phyloP scores from a whole-genome alignment of 2,113 vertebrate genomes.

The Spea multiplicata region DNA sequence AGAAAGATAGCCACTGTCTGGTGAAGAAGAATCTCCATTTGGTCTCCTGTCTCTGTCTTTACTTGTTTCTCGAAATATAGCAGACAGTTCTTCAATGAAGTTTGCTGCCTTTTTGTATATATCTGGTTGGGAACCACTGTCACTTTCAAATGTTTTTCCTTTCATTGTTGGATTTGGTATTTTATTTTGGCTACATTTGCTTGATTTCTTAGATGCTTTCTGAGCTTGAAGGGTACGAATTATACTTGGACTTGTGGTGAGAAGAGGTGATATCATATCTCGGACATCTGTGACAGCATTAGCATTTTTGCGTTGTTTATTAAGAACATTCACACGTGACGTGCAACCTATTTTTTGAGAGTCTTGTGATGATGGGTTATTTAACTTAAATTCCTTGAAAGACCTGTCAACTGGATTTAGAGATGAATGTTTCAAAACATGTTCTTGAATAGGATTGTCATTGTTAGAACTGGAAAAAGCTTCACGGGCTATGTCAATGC shows the following conservation, averaged over 20 bases:
- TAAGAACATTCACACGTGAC: not conserved
- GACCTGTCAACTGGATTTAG: conserved; percentile 54
- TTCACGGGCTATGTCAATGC: conserved; percentile 86
- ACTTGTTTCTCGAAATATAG: conserved; percentile 84
- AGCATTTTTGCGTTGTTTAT: conserved; percentile 24
- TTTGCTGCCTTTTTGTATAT: conserved; percentile 84
- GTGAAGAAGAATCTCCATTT: conserved; percentile 89
- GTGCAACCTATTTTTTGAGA: conserved; percentile 5
- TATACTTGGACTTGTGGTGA: conserved; percentile 63
- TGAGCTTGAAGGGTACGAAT: conserved; percentile 57
- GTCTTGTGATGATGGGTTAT: conserved; percentile 30
- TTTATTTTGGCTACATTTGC: conserved; percentile 44
- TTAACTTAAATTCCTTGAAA: conserved; percentile 35
- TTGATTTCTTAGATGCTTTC: conserved; percentile 50
- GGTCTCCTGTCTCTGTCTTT: conserved; percentile 69
- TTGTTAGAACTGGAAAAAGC: conserved; percentile 71
- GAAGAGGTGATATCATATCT: conserved; percentile 52
- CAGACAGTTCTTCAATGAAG: conserved; percentile 93
- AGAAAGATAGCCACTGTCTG: conserved; percentile 92
- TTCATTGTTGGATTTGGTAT: conserved; percentile 35
- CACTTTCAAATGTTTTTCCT: conserved; percentile 52
- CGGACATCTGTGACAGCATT: conserved; percentile 54
- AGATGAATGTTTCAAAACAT: conserved; percentile 48
- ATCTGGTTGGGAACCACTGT: conserved; percentile 70
- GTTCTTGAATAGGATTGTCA: conserved; percentile 47